Percentiles rank a stretch among this genome's conserved stretches.
phyloP scores from a whole-genome alignment of 1,140 invertebrate genomes.

The Trissolcus basalis region DNA sequence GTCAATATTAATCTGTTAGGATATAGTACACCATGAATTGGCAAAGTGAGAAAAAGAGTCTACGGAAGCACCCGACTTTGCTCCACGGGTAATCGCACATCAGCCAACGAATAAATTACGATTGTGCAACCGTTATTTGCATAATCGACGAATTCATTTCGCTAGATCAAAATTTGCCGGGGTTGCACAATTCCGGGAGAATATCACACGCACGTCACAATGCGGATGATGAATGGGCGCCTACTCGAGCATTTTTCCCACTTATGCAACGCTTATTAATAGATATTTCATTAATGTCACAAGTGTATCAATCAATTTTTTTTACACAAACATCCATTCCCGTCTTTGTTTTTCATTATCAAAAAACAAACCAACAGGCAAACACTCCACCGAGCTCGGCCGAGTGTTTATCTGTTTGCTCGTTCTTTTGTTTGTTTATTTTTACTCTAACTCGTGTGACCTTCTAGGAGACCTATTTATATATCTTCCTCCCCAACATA shows the following conservation, averaged over 20 bases:
- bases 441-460: no score
- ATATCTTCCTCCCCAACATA: no score
- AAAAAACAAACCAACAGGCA: no score
- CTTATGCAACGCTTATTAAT: slow-evolving; percentile 31
- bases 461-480: no score
- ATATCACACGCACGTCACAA: slow-evolving; percentile 16
- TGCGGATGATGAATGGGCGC: slow-evolving; percentile 31
- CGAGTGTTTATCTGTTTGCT: no score
- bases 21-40: no score
- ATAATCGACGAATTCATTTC: slow-evolving; percentile 42
- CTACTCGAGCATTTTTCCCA: slow-evolving; percentile 26
- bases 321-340: slow-evolving; percentile 5
- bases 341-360: no score
- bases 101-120: slow-evolving; percentile 16
- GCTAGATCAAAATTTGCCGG: slow-evolving; percentile 41
- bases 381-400: background rate
- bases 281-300: slow-evolving; percentile 42
- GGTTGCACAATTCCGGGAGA: slow-evolving; percentile 36
- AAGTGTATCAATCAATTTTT: slow-evolving; percentile 24
- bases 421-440: no score
- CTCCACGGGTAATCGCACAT: background rate
- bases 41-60: slow-evolving; percentile 3
- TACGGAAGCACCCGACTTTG: background rate
- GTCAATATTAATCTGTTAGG: no score
- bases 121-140: slow-evolving; percentile 39